A percentile compares a stretch with the other conserved stretches of the same genome.
Evolutionary conservation across 2,888 invertebrate genomes (phyloP).

Genomic region (Crocallis elinguaria): DNA sequence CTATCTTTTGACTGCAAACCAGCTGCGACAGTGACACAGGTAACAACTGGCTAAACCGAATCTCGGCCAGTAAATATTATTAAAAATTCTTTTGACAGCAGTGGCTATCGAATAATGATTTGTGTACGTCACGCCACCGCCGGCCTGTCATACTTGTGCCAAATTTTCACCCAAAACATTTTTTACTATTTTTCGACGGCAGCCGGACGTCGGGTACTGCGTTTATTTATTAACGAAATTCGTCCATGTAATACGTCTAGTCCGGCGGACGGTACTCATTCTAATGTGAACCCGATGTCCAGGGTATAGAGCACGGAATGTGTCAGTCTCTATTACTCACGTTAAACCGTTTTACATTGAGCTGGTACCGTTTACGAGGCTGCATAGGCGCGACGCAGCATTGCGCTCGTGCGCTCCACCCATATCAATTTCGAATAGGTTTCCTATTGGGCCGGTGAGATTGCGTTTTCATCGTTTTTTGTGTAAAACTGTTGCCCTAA

Average conservation of each 20-base stretch:
- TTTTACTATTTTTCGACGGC: slow-evolving; percentile 73
- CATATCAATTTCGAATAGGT: slow-evolving; percentile 84
- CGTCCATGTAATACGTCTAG: slow-evolving; percentile 72
- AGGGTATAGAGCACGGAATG: slow-evolving; percentile 53
- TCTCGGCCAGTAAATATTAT: slow-evolving; percentile 72
- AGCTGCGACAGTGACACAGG: slow-evolving; percentile 43
- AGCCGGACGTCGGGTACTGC: slow-evolving; percentile 71
- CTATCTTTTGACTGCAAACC: slow-evolving; percentile 52
- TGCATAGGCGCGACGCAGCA: slow-evolving; percentile 77
- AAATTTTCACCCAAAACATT: slow-evolving; percentile 70
- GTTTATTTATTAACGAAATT: slow-evolving; percentile 85
- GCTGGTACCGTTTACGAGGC: slow-evolving; percentile 74
- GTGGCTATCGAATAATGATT: slow-evolving; percentile 77
- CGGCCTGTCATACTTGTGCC: slow-evolving; percentile 79
- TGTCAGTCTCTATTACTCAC: slow-evolving; percentile 28
- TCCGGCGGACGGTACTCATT: slow-evolving; percentile 22
- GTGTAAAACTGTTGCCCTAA: slow-evolving; percentile 82
- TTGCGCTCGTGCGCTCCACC: slow-evolving; percentile 76
- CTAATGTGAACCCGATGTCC: slow-evolving; percentile 48
- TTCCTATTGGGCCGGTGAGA: slow-evolving; percentile 79
- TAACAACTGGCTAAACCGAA: slow-evolving; percentile 66
- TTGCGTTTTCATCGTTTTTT: slow-evolving; percentile 82
- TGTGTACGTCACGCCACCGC: slow-evolving; percentile 66
- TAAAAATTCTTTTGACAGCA: slow-evolving; percentile 81
- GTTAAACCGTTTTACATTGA: slow-evolving; percentile 57